Conservation (phyloP, 2,888 invertebrate species). For the Calameuta filiformis region DNA sequence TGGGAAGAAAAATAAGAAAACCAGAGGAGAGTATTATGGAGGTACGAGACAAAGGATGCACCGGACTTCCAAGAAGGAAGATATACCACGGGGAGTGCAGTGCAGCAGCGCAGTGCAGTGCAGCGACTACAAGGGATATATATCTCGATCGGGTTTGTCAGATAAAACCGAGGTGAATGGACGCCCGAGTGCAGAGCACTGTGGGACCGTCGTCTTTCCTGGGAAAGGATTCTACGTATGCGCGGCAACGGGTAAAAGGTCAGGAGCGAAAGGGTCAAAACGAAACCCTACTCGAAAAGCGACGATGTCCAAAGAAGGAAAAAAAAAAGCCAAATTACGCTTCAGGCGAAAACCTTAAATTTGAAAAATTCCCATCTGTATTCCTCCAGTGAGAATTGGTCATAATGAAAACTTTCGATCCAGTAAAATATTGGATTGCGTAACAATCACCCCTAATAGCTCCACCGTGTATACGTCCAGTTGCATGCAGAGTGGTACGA, state of each 20-base stretch:
- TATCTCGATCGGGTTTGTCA: slow-evolving; percentile 1
- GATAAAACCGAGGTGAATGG: not conserved
- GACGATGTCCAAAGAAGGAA: not conserved
- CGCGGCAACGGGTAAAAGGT: not conserved
- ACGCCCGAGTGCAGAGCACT: not conserved
- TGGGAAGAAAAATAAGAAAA: not conserved
- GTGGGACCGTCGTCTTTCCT: slow-evolving; percentile 22
- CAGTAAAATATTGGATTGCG: not conserved
- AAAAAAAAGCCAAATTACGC: not conserved
- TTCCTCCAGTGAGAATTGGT: not conserved
- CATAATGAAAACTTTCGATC: not conserved
- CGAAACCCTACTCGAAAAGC: not conserved
- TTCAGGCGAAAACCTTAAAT: not conserved
- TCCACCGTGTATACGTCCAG: not conserved
- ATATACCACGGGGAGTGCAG: not conserved
- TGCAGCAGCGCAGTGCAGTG: not conserved
- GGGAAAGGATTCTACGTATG: slow-evolving; percentile 11
- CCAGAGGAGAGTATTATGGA: not conserved
- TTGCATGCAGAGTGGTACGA: not conserved
- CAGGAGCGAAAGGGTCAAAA: not conserved
- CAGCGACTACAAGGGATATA: not conserved
- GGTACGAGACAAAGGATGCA: not conserved
- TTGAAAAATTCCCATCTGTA: not conserved
- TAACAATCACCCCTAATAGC: not conserved
- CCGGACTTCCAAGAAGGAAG: not conserved